Evolutionary conservation across 2,113 vertebrate species (phyloP).

Genomic region (Notiomystis cincta): DNA sequence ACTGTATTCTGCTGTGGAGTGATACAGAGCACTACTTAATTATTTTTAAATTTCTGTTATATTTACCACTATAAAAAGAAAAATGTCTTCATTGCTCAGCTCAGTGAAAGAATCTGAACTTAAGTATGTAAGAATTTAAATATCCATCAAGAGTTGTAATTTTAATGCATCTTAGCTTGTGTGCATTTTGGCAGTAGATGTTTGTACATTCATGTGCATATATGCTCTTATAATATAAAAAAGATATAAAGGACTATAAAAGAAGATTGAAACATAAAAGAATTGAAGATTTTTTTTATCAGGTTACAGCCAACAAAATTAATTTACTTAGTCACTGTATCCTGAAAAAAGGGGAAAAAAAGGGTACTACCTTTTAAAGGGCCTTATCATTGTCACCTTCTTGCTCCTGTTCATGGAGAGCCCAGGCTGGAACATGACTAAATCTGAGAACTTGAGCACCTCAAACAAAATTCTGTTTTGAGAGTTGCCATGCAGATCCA

Average conservation of each 20-base stretch:
- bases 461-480: neutral
- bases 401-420: neutral
- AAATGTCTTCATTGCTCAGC: neutral
- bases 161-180: neutral
- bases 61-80: neutral
- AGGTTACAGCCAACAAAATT: neutral
- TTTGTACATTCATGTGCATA: neutral
- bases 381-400: neutral
- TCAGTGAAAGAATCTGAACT: neutral
- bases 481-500: neutral
- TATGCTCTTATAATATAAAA: neutral
- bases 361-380: neutral
- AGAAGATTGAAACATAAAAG: neutral
- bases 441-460: neutral
- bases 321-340: neutral
- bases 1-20: neutral
- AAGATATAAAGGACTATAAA: neutral
- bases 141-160: neutral
- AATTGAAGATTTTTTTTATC: neutral
- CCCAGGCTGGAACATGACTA: neutral
- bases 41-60: neutral
- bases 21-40: neutral
- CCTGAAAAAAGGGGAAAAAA: neutral
- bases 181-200: neutral
- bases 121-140: neutral